Conservation (phyloP, 37 sponge, comb jelly and placozoan genomes). For the Crambe crambe region DNA sequence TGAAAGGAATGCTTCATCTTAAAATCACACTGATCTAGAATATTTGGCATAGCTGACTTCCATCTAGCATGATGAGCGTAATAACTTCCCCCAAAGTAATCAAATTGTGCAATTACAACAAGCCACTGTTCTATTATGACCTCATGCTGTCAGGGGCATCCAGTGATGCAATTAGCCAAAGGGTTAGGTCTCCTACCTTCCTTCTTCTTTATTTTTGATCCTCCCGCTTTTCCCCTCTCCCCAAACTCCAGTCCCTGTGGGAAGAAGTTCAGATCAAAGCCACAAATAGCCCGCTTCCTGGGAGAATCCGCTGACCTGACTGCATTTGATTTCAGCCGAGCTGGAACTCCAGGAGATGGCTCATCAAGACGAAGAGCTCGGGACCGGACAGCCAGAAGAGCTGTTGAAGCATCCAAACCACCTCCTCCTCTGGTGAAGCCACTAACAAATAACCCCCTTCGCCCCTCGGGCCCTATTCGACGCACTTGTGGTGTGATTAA, state of each 20-base stretch:
- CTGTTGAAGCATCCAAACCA: not conserved
- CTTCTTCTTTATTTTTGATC: too few relatives aligned
- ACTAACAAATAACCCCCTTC: constrained; percentile 53
- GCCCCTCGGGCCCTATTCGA: constrained; percentile 78
- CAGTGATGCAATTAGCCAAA: too few relatives aligned
- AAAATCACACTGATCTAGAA: too few relatives aligned
- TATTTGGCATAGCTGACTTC: too few relatives aligned
- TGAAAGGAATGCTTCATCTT: too few relatives aligned
- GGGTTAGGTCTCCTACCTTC: too few relatives aligned
- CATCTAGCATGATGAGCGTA: too few relatives aligned
- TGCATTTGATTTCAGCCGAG: constrained; percentile 82
- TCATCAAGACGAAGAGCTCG: constrained; percentile 51
- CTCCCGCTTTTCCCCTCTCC: too few relatives aligned
- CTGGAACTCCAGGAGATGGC: constrained; percentile 40
- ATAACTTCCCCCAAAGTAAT: too few relatives aligned
- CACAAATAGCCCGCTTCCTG: constrained; percentile 74
- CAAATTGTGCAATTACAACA: too few relatives aligned
- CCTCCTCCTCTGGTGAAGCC: constrained; percentile 42
- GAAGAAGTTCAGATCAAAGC: constrained; percentile 88
- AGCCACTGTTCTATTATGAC: too few relatives aligned
- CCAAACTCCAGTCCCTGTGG: constrained; percentile 88
- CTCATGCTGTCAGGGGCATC: too few relatives aligned
- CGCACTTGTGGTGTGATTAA: constrained; percentile 89
- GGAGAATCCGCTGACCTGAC: constrained; percentile 69
- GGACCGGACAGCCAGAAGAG: constrained; percentile 40